Conservation (phyloP, 2,797 vertebrate genomes). For the Sparus aurata region DNA sequence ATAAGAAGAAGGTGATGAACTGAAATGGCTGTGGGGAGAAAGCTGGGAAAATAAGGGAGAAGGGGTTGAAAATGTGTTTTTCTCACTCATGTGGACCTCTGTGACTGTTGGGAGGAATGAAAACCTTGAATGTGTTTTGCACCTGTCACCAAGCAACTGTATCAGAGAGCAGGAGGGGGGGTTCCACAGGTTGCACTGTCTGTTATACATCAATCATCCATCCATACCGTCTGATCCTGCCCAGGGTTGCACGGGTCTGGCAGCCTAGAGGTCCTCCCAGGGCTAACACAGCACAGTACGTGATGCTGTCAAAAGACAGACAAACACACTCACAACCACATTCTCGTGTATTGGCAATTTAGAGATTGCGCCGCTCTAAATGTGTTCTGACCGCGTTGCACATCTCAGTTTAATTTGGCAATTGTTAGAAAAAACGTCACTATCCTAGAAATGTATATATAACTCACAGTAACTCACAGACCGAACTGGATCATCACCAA, state of each 20-base stretch:
- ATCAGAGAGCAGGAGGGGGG: not conserved
- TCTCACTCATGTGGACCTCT: not conserved
- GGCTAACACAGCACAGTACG: not conserved
- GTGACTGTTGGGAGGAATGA: not conserved
- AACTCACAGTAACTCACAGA: not conserved
- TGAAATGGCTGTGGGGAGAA: slow-evolving; percentile 23
- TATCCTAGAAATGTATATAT: not conserved
- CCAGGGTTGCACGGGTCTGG: not conserved
- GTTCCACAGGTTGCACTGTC: not conserved
- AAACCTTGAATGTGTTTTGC: slow-evolving; percentile 10
- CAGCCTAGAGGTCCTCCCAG: not conserved
- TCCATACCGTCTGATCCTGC: not conserved
- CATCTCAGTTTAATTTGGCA: not conserved
- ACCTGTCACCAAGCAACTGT: slow-evolving; percentile 21
- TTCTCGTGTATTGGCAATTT: not conserved
- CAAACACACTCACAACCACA: not conserved
- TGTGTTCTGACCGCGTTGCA: not conserved
- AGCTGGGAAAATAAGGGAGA: slow-evolving; percentile 20
- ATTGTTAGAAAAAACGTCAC: not conserved
- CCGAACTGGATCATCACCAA: not conserved
- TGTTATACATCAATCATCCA: not conserved
- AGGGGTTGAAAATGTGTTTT: not conserved
- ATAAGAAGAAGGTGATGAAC: slow-evolving; percentile 36
- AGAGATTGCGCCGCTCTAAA: not conserved
- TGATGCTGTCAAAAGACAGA: not conserved